phyloP scores from a whole-genome alignment of 2,113 vertebrate species.

The Hippocampus comes region DNA sequence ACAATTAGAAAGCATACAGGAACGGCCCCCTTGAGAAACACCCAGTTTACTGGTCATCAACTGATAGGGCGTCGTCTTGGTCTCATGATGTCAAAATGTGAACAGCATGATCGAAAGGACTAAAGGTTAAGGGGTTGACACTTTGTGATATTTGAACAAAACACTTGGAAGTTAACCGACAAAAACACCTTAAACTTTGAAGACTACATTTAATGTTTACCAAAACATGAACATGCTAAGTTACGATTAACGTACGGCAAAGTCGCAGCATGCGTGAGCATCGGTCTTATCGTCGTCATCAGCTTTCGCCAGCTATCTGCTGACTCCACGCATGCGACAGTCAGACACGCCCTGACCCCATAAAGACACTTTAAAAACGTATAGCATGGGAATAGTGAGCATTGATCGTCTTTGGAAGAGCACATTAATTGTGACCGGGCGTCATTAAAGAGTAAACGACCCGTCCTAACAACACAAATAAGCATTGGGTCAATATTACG shows the following conservation, averaged over 20 bases:
- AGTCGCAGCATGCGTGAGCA: background rate
- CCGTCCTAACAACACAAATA: background rate
- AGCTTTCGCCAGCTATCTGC: conserved; percentile 49
- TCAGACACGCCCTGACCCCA: conserved; percentile 55
- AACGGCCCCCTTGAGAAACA: no score
- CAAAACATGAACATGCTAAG: no score
- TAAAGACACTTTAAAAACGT: background rate
- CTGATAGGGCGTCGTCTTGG: no score
- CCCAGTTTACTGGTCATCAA: no score
- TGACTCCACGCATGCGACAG: conserved; percentile 41
- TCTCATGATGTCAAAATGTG: no score
- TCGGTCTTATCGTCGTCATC: conserved; percentile 45
- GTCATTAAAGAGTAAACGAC: background rate
- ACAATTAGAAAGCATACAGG: no score
- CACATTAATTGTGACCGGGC: background rate
- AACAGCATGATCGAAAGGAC: no score
- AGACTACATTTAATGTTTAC: no score
- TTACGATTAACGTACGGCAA: background rate
- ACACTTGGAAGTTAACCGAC: no score
- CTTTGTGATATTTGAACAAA: no score
- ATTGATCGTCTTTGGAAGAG: background rate
- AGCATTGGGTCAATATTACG: background rate
- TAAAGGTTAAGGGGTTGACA: no score
- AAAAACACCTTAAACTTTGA: no score
- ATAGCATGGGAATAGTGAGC: background rate